These are phyloP conservation scores for Periphyllus acericola DNA, from an alignment of 2,888 invertebrate species.

Conservation along the genomic window DNA sequence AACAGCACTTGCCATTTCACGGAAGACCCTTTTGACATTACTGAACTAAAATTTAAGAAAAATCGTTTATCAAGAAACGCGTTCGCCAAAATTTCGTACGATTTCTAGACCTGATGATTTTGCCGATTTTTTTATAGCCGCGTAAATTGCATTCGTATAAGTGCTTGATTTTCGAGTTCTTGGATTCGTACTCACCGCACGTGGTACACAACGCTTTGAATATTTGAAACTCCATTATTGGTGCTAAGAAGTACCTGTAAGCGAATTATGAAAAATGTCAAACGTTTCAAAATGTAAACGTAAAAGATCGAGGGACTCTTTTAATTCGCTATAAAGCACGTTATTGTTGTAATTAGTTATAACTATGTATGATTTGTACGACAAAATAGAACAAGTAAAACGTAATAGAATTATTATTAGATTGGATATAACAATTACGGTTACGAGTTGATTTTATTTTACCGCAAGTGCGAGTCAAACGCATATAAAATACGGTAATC, in stretches of 20 bases:
- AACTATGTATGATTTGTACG: no score
- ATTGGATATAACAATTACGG: no score
- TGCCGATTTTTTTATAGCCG: constrained; percentile 39
- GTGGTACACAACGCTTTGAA: constrained; percentile 39
- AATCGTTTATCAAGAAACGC: not conserved
- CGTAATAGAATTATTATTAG: no score
- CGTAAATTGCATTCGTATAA: constrained; percentile 49
- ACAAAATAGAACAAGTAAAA: no score
- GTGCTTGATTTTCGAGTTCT: not conserved
- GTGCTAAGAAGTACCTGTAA: constrained; percentile 31
- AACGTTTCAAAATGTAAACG: no score
- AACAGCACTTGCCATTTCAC: constrained; percentile 20
- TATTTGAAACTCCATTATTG: constrained; percentile 48
- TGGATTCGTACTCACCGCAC: constrained; percentile 39
- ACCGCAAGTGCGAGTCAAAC: no score
- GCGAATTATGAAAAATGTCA: not conserved
- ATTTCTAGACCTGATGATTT: constrained; percentile 25
- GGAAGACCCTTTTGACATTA: constrained; percentile 44
- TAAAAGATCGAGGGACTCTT: no score
- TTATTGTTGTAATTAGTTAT: no score
- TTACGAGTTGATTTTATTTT: no score
- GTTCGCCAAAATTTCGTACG: not conserved
- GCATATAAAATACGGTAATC: no score
- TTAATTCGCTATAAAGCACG: no score
- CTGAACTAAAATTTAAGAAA: not conserved